A percentile compares a stretch with the other conserved stretches of the same genome.
Evolutionary conservation across 1,140 invertebrate genomes (phyloP).

Genomic region (Drosophila ercepeae): DNA sequence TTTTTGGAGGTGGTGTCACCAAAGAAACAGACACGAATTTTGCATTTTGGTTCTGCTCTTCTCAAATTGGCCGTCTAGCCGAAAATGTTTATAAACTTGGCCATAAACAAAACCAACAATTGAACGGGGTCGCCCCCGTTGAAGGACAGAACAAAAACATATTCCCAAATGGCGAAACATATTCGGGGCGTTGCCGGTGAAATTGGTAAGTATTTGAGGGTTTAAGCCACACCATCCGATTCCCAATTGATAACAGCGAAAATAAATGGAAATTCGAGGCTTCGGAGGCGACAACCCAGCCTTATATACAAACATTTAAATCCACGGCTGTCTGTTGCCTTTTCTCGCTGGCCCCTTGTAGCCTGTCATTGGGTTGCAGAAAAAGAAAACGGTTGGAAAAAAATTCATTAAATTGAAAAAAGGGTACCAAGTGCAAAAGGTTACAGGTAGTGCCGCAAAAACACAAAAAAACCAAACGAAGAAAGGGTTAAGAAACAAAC

Average conservation of each 20-base stretch:
- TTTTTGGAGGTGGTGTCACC: conserved; percentile 42
- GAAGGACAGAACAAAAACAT: conserved; percentile 49
- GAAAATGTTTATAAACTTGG: conserved; percentile 35
- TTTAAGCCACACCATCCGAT: conserved; percentile 1
- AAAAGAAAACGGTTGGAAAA: conserved; percentile 62
- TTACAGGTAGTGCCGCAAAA: conserved; percentile 74
- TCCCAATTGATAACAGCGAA: conserved; percentile 25
- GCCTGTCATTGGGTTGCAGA: conserved; percentile 60
- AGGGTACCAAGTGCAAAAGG: conserved; percentile 83
- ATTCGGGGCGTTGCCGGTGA: conserved; percentile 37
- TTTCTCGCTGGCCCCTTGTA: conserved; percentile 39
- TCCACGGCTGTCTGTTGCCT: conserved; percentile 13
- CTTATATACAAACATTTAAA: conserved; percentile 4
- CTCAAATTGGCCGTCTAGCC: conserved; percentile 44
- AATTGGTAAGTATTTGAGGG: background rate
- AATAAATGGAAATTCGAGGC: conserved; percentile 27
- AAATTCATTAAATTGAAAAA: conserved; percentile 81
- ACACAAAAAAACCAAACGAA: conserved; percentile 35
- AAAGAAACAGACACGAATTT: conserved; percentile 25
- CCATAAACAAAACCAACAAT: conserved; percentile 48
- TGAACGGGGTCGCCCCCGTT: conserved; percentile 18
- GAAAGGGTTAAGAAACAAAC: conserved; percentile 32
- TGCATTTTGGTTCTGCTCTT: conserved; percentile 37
- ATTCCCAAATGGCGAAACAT: conserved; percentile 24
- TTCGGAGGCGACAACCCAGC: conserved; percentile 13